These are phyloP conservation scores for Urosaurus nigricauda DNA, from an alignment of 2,797 vertebrate species.

Conservation along the genomic window DNA sequence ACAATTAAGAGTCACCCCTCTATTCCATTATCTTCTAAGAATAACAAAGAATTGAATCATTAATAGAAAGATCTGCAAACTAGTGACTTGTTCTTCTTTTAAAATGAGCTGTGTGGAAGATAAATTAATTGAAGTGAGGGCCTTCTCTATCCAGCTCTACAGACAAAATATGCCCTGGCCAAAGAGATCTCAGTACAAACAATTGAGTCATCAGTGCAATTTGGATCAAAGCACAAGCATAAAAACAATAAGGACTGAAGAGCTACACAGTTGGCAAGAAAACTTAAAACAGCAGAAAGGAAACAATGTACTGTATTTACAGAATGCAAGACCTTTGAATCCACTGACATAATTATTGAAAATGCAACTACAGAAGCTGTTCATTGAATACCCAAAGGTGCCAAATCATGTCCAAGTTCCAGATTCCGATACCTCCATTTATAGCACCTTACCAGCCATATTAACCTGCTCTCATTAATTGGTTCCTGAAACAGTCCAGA, in stretches of 20 bases:
- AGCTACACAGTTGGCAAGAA: conserved; percentile 7
- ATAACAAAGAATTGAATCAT: neutral
- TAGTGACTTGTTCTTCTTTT: neutral
- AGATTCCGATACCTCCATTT: neutral
- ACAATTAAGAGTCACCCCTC: conserved; percentile 16
- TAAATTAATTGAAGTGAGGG: conserved; percentile 3
- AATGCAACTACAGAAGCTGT: neutral
- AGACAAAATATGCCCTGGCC: neutral
- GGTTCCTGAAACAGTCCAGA: neutral
- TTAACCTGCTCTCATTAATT: neutral
- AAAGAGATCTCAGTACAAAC: neutral
- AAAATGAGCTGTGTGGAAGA: neutral
- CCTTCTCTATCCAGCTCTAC: neutral
- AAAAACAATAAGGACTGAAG: neutral
- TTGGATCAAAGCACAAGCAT: conserved; percentile 15
- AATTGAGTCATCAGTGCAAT: conserved; percentile 25
- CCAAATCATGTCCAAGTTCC: neutral
- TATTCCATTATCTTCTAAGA: conserved; percentile 9
- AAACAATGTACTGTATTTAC: neutral
- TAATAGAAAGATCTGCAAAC: neutral
- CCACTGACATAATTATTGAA: neutral
- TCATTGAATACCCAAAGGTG: neutral
- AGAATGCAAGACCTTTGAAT: conserved; percentile 1
- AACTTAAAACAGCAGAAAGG: neutral
- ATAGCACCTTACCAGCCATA: neutral